Evolutionary conservation across 2,888 invertebrate species (phyloP), one percentile per base, ranked within the genome.

Genomic region (Tridacna gigas): DNA sequence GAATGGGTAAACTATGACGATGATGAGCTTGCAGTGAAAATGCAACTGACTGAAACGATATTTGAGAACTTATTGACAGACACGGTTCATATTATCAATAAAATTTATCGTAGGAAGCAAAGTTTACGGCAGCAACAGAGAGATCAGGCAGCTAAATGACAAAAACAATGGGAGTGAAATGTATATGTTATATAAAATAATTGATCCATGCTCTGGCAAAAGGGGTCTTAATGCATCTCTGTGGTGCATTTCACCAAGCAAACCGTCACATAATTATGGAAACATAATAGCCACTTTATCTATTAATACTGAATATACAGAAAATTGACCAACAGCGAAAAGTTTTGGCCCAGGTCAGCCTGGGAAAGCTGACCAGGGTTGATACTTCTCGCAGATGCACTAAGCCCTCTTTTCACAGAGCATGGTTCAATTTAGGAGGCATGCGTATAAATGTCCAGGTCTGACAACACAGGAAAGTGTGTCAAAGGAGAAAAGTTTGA

Each of bases 1-100:
- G 96, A 96, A 87, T 97, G 97, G 97, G 96, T 96, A 0, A 96
- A 96, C 92, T 97, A 97, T 92, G 96, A 97, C 92, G 95, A 96
- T 73, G 97, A 97, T 91, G 97, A 97, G 93, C 95, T 96, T 26
- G 96, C 96, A 60, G 96, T 97, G 28, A 97, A 97, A 91, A 96
- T 94, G 88, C 94, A 95, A 83, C 91, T 95, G 22, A 93, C 96
- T 0, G 96, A 96, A 86, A 95, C 96, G 82, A 95, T 97, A 90
- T 95, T 96, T 82, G 95, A 96, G 85, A 94, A 95, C 86, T 93
- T 96, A 78, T 90, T 96, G 37, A 93, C 93, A 20, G 96, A 96
- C 86, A 96, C 96, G 25, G 94, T 93, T 25, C 89, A 89, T 51
- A 89, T 91, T 4, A 88, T 94, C 69, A 93, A 92, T 83, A 89